These are phyloP conservation scores for Agrotis segetum DNA, from an alignment of 2,888 invertebrate species.

Conservation along the genomic window DNA sequence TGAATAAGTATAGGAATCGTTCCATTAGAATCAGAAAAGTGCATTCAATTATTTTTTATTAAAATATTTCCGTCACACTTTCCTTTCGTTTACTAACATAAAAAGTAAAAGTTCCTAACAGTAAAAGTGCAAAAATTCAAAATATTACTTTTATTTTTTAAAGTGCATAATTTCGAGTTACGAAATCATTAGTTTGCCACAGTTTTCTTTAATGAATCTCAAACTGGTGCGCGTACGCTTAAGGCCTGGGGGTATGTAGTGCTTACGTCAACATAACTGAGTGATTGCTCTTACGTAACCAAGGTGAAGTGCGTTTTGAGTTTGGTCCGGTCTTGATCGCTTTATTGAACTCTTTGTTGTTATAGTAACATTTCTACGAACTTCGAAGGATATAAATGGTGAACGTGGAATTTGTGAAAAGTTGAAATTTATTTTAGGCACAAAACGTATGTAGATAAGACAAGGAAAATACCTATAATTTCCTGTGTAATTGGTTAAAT, in stretches of 20 bases:
- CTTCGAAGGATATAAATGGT: slow-evolving; percentile 24
- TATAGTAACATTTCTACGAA: slow-evolving; percentile 43
- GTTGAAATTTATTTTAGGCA: background rate
- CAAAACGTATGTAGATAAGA: background rate
- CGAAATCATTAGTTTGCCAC: slow-evolving; percentile 40
- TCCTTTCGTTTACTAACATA: slow-evolving; percentile 21
- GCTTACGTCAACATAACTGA: slow-evolving; percentile 59
- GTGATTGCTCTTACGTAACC: slow-evolving; percentile 63
- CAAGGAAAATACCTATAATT: slow-evolving; percentile 4
- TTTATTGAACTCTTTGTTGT: slow-evolving; percentile 45
- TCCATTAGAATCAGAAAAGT: background rate
- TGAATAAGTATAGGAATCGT: background rate
- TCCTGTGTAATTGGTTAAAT: background rate
- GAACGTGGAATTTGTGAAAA: slow-evolving; percentile 3
- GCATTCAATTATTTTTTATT: background rate
- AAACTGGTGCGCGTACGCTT: slow-evolving; percentile 34
- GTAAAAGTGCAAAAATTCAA: background rate
- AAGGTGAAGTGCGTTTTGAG: slow-evolving; percentile 59
- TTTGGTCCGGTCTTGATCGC: slow-evolving; percentile 19
- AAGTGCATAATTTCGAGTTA: slow-evolving; percentile 20
- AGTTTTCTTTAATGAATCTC: slow-evolving; percentile 52
- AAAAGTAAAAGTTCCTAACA: slow-evolving; percentile 42
- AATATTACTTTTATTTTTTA: background rate
- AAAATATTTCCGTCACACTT: slow-evolving; percentile 5
- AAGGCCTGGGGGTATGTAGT: slow-evolving; percentile 41